A percentile compares a stretch with the other conserved stretches of the same genome.
Conservation (phyloP, 2,113 vertebrate species). For the Carassius auratus region DNA sequence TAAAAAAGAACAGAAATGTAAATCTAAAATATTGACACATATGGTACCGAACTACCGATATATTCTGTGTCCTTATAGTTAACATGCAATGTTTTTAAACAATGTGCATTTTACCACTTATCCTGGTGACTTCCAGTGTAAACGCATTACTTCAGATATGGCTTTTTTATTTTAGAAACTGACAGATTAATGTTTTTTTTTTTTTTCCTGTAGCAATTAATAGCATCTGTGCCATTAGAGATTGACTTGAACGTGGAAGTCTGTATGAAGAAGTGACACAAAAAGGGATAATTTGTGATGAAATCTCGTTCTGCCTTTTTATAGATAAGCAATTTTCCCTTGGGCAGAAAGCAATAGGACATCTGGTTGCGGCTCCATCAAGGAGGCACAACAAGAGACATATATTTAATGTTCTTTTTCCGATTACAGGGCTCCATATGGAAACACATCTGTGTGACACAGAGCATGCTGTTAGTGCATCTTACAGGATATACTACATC, state of each 20-base stretch:
- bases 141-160: background rate
- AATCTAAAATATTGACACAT: background rate
- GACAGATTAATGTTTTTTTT: background rate
- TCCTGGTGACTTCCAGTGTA: background rate
- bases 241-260: background rate
- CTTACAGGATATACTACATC: background rate
- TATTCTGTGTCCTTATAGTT: too few relatives aligned
- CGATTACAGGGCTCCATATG: background rate
- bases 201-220: background rate
- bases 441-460: background rate
- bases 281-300: background rate
- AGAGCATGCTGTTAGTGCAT: conserved; percentile 2
- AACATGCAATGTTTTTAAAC: background rate
- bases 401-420: conserved; percentile 11
- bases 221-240: conserved; percentile 6
- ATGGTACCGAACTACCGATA: too few relatives aligned
- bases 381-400: conserved; percentile 17
- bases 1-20: too few relatives aligned
- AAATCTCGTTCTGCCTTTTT: conserved; percentile 26
- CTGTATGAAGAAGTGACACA: background rate
- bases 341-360: background rate
- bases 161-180: background rate
- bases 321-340: conserved; percentile 18
- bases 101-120: background rate
- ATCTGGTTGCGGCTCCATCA: conserved; percentile 20